These are phyloP conservation scores for Phaethon lepturus DNA, from an alignment of 2,113 vertebrate genomes.

Conservation along the genomic window DNA sequence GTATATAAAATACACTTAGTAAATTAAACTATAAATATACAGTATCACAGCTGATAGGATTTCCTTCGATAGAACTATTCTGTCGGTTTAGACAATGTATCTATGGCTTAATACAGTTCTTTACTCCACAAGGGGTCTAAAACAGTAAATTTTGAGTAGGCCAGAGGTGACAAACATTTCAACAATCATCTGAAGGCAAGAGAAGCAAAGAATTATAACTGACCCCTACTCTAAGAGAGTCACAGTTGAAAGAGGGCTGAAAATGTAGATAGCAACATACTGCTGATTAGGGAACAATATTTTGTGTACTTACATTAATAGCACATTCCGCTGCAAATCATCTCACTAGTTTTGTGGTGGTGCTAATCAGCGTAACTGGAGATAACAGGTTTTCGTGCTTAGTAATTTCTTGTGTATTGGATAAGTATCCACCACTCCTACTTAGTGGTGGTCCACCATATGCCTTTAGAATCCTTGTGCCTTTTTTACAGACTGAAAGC, in stretches of 20 bases:
- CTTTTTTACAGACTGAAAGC: slow-evolving; percentile 8
- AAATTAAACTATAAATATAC: neutral
- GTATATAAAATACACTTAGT: neutral
- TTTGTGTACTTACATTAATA: neutral
- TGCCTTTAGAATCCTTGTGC: neutral
- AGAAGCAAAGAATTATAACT: neutral
- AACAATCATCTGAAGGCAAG: neutral
- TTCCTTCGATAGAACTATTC: neutral
- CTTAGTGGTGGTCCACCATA: neutral
- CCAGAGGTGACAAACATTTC: neutral
- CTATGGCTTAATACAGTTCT: neutral
- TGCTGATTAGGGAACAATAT: neutral
- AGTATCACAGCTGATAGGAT: neutral
- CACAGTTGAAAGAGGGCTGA: neutral
- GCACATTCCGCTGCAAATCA: neutral
- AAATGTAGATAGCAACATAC: neutral
- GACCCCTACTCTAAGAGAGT: neutral
- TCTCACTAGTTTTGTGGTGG: neutral
- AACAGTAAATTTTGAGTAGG: neutral
- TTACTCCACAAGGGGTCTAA: neutral
- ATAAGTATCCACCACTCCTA: neutral
- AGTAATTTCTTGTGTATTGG: neutral
- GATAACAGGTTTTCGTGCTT: neutral
- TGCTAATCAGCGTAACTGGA: neutral
- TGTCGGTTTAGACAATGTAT: neutral